Conservation (phyloP, 1,140 invertebrate genomes). For the Contarinia nasturtii region DNA sequence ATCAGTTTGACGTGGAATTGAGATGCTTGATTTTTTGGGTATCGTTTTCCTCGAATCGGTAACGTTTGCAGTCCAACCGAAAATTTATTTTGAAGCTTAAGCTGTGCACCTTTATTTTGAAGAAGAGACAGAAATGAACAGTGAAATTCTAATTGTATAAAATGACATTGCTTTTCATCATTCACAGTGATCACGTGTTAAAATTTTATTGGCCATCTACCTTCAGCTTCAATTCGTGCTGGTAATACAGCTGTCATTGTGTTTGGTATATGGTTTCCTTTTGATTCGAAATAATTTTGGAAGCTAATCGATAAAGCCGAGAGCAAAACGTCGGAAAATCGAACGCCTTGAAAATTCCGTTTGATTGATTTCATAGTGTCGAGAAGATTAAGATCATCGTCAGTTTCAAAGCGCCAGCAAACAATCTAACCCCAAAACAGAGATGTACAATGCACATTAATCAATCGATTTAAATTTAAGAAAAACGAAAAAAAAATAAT, state of each 20-base stretch:
- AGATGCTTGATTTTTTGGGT: not conserved
- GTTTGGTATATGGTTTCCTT: constrained; percentile 9
- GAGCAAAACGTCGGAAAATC: constrained; percentile 18
- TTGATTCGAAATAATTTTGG: constrained; percentile 15
- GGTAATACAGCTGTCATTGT: constrained; percentile 15
- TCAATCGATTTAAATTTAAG: not conserved
- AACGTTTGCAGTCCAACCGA: constrained; percentile 16
- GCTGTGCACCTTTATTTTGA: constrained; percentile 6
- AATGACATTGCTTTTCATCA: no score
- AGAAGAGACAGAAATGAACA: no score
- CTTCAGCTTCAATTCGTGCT: constrained; percentile 8
- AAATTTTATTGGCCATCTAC: no score
- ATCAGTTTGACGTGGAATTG: not conserved
- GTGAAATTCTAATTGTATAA: no score
- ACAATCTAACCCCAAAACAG: not conserved
- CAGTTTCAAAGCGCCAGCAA: not conserved
- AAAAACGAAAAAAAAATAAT: not conserved
- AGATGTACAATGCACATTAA: not conserved
- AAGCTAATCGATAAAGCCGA: constrained; percentile 18
- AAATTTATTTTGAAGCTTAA: constrained; percentile 14
- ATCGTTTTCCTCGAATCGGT: constrained; percentile 7
- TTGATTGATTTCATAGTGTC: not conserved
- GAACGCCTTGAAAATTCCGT: constrained; percentile 4
- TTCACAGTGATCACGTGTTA: no score
- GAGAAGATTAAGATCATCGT: not conserved